phyloP scores from a whole-genome alignment of 2,888 invertebrate species.

The Dynastes tityus region DNA sequence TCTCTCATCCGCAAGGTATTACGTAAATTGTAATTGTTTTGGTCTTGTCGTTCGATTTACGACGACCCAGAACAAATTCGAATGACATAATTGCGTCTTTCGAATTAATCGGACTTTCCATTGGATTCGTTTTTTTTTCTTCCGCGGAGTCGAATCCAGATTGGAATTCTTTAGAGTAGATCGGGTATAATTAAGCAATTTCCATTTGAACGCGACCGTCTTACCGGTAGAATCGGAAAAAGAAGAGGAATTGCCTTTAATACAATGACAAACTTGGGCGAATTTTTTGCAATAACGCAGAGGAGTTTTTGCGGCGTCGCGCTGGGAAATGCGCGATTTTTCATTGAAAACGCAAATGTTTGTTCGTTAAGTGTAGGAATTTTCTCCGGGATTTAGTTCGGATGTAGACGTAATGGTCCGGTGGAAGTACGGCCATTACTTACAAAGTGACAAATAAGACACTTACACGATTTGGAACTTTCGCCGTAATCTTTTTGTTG shows the following conservation, averaged over 20 bases:
- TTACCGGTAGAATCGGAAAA: not conserved
- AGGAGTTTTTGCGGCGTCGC: not conserved
- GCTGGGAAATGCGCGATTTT: conserved; percentile 42
- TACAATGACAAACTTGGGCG: conserved; percentile 26
- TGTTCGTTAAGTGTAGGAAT: conserved; percentile 43
- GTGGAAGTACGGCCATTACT: conserved; percentile 41
- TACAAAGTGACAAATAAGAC: conserved; percentile 45
- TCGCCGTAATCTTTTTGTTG: conserved; percentile 20
- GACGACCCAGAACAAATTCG: not conserved
- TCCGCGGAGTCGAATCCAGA: not conserved
- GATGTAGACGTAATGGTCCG: conserved; percentile 38
- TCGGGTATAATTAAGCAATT: conserved; percentile 22
- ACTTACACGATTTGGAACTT: conserved; percentile 35
- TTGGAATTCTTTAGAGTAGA: not conserved
- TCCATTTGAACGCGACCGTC: not conserved
- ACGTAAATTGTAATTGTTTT: not conserved
- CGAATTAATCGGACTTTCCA: not conserved
- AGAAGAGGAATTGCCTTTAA: not conserved
- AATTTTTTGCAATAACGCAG: conserved; percentile 27
- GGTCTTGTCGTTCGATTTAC: not conserved
- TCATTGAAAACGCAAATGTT: conserved; percentile 46
- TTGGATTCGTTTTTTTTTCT: not conserved
- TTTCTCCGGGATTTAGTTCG: conserved; percentile 36
- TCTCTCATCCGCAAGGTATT: not conserved
- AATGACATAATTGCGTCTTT: conserved; percentile 1